A percentile compares a stretch with the other conserved stretches of the same genome.
Evolutionary conservation across 1,140 invertebrate species (phyloP).

Genomic region (Grapholita molesta): DNA sequence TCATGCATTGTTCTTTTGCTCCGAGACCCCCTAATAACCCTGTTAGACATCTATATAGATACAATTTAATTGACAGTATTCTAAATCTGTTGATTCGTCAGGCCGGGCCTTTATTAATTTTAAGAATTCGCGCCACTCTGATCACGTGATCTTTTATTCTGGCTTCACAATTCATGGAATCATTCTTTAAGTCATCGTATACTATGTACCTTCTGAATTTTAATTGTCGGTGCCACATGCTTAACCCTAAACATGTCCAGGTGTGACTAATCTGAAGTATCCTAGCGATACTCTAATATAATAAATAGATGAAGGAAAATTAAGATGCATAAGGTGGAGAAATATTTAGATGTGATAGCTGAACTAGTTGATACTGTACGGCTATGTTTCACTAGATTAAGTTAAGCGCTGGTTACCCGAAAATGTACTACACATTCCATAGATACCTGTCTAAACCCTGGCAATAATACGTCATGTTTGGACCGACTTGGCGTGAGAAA

Average conservation of each 20-base stretch:
- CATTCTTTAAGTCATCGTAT: not conserved
- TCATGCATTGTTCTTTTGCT: no score
- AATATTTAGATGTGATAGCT: not conserved
- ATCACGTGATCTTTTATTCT: not conserved
- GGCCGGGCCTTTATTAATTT: not conserved
- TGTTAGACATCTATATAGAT: no score
- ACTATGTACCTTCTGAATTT: slow-evolving; percentile 9
- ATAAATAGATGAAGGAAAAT: not conserved
- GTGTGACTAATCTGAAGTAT: slow-evolving; percentile 23
- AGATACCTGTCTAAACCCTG: no score
- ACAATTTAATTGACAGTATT: no score
- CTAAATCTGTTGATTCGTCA: no score
- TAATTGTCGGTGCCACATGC: slow-evolving; percentile 69
- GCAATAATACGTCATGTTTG: no score
- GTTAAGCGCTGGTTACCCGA: no score
- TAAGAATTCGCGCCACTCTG: not conserved
- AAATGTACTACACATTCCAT: no score
- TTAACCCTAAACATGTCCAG: not conserved
- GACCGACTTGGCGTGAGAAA: no score
- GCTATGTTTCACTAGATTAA: no score
- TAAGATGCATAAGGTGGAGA: not conserved
- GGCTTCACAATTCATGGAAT: not conserved
- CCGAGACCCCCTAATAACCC: no score
- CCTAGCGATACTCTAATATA: slow-evolving; percentile 25
- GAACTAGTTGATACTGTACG: not conserved